Conservation (phyloP, 1,140 invertebrate species). For the Plodia interpunctella region DNA sequence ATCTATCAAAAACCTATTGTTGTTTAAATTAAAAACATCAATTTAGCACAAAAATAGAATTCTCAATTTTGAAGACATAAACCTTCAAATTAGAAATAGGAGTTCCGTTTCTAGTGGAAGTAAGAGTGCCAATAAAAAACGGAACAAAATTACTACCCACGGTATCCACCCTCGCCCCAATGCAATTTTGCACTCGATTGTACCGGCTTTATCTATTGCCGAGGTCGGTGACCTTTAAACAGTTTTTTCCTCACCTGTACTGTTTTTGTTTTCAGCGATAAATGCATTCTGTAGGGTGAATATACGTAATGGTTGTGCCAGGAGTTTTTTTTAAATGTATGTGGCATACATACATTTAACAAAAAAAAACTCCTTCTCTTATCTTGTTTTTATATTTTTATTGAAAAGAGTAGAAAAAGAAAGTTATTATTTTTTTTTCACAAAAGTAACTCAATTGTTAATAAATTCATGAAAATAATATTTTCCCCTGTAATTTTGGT, state of each 20-base stretch:
- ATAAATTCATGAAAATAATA: no score
- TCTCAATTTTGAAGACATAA: background rate
- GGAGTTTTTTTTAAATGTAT: background rate
- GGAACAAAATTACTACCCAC: constrained; percentile 7
- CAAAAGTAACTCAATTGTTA: no score
- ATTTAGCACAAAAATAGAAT: no score
- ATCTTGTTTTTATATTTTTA: no score
- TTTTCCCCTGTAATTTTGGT: no score
- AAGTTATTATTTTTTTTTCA: no score
- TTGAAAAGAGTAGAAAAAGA: no score
- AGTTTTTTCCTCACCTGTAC: constrained; percentile 10
- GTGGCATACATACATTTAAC: no score
- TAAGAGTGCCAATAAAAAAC: constrained; percentile 17
- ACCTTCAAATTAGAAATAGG: background rate
- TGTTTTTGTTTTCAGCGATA: background rate
- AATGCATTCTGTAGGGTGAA: background rate
- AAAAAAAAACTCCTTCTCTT: no score
- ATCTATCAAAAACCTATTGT: no score
- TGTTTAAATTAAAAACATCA: no score
- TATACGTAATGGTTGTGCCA: background rate
- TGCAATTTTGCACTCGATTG: constrained; percentile 18
- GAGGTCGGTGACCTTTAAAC: constrained; percentile 6
- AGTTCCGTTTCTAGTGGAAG: background rate
- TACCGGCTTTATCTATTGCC: constrained; percentile 7
- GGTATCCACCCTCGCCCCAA: constrained; percentile 10